Evolutionary conservation across 2,113 vertebrate species (phyloP).

Genomic region (Columbina picui): DNA sequence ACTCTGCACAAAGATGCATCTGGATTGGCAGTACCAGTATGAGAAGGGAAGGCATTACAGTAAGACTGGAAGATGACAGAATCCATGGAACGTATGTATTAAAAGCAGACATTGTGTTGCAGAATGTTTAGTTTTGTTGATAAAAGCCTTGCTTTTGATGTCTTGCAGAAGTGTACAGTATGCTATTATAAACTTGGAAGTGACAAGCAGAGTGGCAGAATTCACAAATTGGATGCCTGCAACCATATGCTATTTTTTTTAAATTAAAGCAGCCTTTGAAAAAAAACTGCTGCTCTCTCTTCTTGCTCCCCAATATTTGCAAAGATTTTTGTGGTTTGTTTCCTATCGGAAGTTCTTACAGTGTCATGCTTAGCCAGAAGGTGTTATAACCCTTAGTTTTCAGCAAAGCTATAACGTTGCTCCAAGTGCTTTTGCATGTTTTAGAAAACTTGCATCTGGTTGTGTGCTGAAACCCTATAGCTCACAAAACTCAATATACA

Average conservation of each 20-base stretch:
- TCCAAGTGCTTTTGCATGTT: neutral
- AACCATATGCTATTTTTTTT: constrained; percentile 29
- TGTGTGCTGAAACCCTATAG: neutral
- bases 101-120: neutral
- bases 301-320: neutral
- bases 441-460: neutral
- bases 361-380: neutral
- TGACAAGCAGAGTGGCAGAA: constrained; percentile 9
- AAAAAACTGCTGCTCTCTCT: neutral
- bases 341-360: neutral
- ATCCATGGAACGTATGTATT: neutral
- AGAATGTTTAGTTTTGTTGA: neutral
- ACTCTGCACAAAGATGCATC: neutral
- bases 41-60: neutral
- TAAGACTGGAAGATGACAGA: neutral
- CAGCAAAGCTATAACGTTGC: neutral
- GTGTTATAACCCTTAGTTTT: neutral
- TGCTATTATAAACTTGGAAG: constrained; percentile 16
- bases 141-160: neutral
- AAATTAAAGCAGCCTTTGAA: neutral
- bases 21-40: neutral
- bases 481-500: neutral
- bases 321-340: neutral
- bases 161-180: neutral
- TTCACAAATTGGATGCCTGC: neutral